These are phyloP conservation scores for Ornithoptera alexandrae DNA, from an alignment of 2,888 invertebrate genomes.

Conservation along the genomic window DNA sequence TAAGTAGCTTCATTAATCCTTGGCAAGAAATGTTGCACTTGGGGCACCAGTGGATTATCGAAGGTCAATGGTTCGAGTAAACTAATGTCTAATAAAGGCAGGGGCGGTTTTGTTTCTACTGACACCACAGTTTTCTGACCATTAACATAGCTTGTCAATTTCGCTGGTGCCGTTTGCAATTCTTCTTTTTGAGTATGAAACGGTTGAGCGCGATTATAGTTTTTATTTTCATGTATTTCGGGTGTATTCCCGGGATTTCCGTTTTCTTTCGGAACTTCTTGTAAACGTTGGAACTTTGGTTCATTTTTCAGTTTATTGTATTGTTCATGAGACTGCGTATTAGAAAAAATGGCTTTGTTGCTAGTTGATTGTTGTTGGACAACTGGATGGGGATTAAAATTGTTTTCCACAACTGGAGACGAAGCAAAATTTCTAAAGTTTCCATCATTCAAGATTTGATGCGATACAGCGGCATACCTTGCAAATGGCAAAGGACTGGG, in stretches of 20 bases:
- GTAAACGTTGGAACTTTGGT: slow-evolving; percentile 47
- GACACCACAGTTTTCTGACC: slow-evolving; percentile 62
- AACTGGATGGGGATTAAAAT: slow-evolving; percentile 34
- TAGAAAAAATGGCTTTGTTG: slow-evolving; percentile 50
- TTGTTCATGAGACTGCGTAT: slow-evolving; percentile 43
- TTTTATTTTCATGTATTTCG: slow-evolving; percentile 3
- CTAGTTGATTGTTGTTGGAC: slow-evolving; percentile 51
- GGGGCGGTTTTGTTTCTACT: slow-evolving; percentile 57
- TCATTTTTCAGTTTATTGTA: slow-evolving; percentile 43
- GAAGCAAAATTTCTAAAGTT: slow-evolving; percentile 49
- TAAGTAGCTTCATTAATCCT: slow-evolving; percentile 61
- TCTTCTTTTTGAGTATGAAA: slow-evolving; percentile 40
- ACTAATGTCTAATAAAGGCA: slow-evolving; percentile 64
- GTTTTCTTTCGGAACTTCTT: slow-evolving; percentile 29
- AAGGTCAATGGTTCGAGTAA: slow-evolving; percentile 70
- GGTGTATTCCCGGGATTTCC: slow-evolving; percentile 2
- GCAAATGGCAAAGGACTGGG: slow-evolving; percentile 43
- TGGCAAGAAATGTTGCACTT: slow-evolving; percentile 73
- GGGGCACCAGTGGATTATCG: slow-evolving; percentile 70
- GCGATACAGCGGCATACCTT: slow-evolving; percentile 44
- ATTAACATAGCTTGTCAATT: slow-evolving; percentile 57
- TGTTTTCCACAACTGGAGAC: slow-evolving; percentile 35
- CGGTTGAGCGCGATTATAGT: slow-evolving; percentile 21
- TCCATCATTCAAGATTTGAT: slow-evolving; percentile 50
- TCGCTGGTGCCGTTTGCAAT: slow-evolving; percentile 46